Conservation (phyloP, 1,140 invertebrate genomes). For the Solenopsis fugax region DNA sequence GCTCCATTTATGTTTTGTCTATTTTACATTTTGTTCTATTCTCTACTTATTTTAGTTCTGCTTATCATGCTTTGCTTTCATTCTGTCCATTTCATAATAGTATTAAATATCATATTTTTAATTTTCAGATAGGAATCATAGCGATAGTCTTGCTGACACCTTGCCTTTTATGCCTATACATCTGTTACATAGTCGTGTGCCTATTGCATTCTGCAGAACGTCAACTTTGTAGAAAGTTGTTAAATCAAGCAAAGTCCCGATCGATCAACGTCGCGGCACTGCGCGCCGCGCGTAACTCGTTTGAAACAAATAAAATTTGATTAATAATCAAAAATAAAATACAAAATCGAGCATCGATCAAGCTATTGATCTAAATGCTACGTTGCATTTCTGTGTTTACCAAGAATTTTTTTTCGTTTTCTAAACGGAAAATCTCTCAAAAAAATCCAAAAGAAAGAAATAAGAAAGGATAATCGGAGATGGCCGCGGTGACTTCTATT, state of each 20-base stretch:
- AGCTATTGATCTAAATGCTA: neutral
- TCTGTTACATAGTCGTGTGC: neutral
- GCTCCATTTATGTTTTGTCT: neutral
- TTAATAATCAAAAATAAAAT: neutral
- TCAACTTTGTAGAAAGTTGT: conserved; percentile 23
- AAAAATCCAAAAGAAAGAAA: neutral
- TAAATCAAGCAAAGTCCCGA: neutral
- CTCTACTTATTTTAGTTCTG: neutral
- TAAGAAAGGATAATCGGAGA: neutral
- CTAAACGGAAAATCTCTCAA: neutral
- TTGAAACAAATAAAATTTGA: neutral
- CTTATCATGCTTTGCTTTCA: neutral
- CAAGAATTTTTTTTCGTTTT: neutral
- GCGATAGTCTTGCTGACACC: neutral
- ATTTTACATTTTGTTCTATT: neutral
- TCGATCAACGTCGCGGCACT: neutral
- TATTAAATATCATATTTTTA: neutral
- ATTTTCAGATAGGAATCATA: neutral
- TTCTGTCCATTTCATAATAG: neutral
- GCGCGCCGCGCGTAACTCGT: neutral
- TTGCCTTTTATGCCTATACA: neutral
- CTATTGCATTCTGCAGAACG: neutral
- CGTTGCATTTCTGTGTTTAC: neutral
- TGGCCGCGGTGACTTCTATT: neutral
- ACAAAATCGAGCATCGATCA: neutral